These are phyloP conservation scores for Ophion ellenae DNA, from an alignment of 2,888 invertebrate species.

Conservation along the genomic window DNA sequence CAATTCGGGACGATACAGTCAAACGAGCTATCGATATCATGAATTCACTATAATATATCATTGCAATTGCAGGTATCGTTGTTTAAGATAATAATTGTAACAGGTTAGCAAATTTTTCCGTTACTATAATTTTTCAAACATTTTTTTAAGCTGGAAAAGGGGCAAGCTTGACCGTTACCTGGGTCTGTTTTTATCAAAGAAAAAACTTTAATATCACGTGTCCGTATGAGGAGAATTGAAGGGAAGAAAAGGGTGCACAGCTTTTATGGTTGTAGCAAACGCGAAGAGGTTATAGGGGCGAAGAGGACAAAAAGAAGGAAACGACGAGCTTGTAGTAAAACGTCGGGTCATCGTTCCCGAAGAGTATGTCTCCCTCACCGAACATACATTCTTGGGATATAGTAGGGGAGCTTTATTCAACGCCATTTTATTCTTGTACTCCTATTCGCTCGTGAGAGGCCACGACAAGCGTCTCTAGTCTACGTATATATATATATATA, in stretches of 20 bases:
- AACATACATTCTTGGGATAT: slow-evolving; percentile 51
- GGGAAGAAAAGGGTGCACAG: slow-evolving; percentile 35
- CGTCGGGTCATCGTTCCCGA: slow-evolving; percentile 40
- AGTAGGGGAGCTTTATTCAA: slow-evolving; percentile 55
- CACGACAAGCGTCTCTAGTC: slow-evolving; percentile 45
- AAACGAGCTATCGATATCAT: background rate
- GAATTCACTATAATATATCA: background rate
- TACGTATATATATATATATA: slow-evolving; percentile 3
- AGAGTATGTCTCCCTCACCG: slow-evolving; percentile 48
- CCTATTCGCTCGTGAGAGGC: slow-evolving; percentile 42
- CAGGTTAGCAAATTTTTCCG: background rate
- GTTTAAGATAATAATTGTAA: background rate
- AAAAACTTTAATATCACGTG: slow-evolving; percentile 27
- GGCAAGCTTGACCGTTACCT: background rate
- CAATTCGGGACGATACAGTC: background rate
- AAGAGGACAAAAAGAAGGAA: slow-evolving; percentile 7
- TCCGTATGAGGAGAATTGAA: slow-evolving; percentile 24
- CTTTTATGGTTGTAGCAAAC: slow-evolving; percentile 48
- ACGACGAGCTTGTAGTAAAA: slow-evolving; percentile 49
- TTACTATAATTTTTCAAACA: background rate
- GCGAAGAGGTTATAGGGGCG: background rate
- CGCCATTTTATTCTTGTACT: slow-evolving; percentile 58
- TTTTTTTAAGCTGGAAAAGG: background rate
- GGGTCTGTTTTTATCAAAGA: background rate
- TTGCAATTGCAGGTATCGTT: too few relatives aligned